phyloP scores from a whole-genome alignment of 2,888 invertebrate genomes.

The Tiliacea citrago region DNA sequence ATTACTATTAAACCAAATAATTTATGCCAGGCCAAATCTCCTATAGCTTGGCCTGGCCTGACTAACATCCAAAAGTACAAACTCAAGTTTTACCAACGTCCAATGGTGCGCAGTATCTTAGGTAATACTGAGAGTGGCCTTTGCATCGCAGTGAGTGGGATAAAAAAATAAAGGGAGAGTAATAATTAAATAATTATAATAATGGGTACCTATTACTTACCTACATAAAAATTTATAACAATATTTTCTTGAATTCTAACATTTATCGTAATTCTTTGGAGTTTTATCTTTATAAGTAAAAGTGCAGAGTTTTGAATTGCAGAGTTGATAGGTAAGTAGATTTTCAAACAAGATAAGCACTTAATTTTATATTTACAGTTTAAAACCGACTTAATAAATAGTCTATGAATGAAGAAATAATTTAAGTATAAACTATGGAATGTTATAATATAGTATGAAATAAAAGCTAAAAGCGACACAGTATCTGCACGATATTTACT shows the following conservation, averaged over 20 bases:
- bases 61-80: neutral
- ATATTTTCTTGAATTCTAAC: neutral
- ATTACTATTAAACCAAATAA: conserved; percentile 4
- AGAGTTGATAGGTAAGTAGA: conserved; percentile 8
- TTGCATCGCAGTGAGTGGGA: neutral
- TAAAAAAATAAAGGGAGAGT: no score
- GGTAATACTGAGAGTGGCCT: no score
- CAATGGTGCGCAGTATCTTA: neutral
- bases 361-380: conserved; percentile 39
- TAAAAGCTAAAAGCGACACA: neutral
- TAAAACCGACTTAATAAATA: conserved; percentile 3
- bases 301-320: conserved; percentile 31
- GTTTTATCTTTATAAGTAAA: conserved; percentile 9
- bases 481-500: neutral
- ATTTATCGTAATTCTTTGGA: conserved; percentile 23
- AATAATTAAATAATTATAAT: neutral
- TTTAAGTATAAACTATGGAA: conserved; percentile 2
- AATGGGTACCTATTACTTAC: neutral
- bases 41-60: neutral
- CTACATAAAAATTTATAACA: conserved; percentile 6
- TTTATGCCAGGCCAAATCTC: neutral
- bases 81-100: neutral
- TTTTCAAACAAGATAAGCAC: conserved; percentile 29
- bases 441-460: neutral
- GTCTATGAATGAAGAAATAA: conserved; percentile 17